phyloP scores from a whole-genome alignment of 2,797 vertebrate species.

The Xiphorhynchus erythropygius region DNA sequence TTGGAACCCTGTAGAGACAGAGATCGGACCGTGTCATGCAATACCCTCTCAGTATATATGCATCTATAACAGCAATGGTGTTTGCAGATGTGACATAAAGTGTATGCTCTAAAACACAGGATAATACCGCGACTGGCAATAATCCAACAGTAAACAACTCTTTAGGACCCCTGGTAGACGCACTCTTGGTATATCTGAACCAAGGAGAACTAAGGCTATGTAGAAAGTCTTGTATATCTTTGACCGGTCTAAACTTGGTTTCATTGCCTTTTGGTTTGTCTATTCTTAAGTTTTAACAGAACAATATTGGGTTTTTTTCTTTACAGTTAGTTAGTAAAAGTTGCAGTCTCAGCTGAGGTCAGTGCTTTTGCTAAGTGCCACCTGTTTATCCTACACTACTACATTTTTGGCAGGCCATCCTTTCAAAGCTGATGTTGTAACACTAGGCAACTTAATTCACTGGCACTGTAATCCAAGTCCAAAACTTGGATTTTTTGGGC shows the following conservation, averaged over 20 bases:
- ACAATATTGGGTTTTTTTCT: neutral
- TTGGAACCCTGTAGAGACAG: neutral
- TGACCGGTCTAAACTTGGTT: neutral
- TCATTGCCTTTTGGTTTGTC: neutral
- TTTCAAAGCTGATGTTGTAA: neutral
- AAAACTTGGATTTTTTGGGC: neutral
- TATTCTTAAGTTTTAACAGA: neutral
- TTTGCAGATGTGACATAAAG: neutral
- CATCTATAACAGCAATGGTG: rapidly evolving
- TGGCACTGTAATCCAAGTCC: neutral
- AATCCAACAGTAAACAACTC: neutral
- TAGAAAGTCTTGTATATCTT: neutral
- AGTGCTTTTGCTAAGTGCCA: neutral
- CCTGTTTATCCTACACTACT: neutral
- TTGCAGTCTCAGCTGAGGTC: neutral
- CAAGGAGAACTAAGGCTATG: neutral
- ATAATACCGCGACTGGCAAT: neutral
- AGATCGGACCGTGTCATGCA: neutral
- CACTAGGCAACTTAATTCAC: neutral
- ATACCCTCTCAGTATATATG: neutral
- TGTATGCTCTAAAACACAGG: neutral
- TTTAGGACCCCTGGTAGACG: neutral
- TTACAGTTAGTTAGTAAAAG: neutral
- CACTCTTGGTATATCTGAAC: neutral
- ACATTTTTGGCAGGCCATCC: neutral